Evolutionary conservation across 2,113 vertebrate genomes (phyloP).

Genomic region (Gasterosteus nipponicus): DNA sequence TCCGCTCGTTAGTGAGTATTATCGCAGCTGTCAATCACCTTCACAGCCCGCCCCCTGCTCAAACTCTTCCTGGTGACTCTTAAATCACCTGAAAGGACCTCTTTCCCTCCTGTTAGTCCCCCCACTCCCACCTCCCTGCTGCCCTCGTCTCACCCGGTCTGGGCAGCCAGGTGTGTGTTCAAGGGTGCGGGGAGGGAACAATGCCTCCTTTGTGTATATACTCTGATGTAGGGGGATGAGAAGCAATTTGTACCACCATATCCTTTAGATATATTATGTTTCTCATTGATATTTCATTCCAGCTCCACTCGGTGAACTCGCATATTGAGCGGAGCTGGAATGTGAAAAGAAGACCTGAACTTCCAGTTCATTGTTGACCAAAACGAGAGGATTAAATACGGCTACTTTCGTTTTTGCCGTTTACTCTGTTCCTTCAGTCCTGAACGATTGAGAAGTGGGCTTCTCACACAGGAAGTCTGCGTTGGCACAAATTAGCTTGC

Average conservation of each 20-base stretch:
- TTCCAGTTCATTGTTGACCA: constrained; percentile 20
- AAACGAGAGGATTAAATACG: constrained; percentile 24
- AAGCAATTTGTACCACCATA: constrained; percentile 75
- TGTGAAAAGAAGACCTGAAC: constrained; percentile 33
- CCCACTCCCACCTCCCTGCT: neutral
- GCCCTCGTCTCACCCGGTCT: constrained; percentile 6
- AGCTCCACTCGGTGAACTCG: constrained; percentile 22
- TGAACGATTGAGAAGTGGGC: neutral
- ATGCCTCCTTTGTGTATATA: constrained; percentile 64
- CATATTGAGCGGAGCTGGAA: constrained; percentile 36
- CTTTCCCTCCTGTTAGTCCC: constrained; percentile 24
- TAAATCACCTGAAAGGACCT: constrained; percentile 45
- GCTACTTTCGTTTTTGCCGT: constrained; percentile 21
- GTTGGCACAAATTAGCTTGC: constrained; percentile 18
- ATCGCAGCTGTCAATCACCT: constrained; percentile 77
- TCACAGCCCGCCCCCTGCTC: constrained; percentile 24
- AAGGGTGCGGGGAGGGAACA: constrained; percentile 47
- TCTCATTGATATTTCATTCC: constrained; percentile 51
- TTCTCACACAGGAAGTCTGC: constrained; percentile 25
- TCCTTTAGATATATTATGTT: constrained; percentile 65
- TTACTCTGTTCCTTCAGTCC: constrained; percentile 1
- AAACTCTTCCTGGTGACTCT: constrained; percentile 12
- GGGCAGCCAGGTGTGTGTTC: constrained; percentile 53
- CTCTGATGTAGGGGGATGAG: constrained; percentile 56
- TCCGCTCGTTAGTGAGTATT: constrained; percentile 78